Conservation (phyloP, 2,888 invertebrate genomes). For the Andricus curvator region DNA sequence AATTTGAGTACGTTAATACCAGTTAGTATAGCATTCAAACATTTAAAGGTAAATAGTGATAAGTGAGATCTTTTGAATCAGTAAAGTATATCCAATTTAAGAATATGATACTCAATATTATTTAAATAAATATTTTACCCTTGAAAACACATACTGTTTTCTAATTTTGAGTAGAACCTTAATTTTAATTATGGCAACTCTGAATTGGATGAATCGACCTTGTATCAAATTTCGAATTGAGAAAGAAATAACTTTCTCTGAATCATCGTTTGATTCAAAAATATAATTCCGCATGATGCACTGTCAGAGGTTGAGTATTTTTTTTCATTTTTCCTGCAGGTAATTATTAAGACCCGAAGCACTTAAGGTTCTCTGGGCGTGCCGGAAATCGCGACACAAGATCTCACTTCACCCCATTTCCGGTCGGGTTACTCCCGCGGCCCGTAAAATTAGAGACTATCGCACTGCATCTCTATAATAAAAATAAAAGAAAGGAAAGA, state of each 20-base stretch:
- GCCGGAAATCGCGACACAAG: conserved; percentile 58
- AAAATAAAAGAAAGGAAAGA: conserved; percentile 22
- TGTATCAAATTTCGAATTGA: too few relatives aligned
- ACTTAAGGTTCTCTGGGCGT: conserved; percentile 52
- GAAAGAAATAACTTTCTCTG: conserved; percentile 10
- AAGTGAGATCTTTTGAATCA: too few relatives aligned
- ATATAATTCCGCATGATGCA: conserved; percentile 11
- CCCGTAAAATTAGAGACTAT: conserved; percentile 34
- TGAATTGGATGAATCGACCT: too few relatives aligned
- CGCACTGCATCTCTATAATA: conserved; percentile 16
- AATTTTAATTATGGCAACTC: too few relatives aligned
- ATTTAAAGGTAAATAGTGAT: too few relatives aligned
- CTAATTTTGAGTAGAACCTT: too few relatives aligned
- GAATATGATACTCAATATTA: too few relatives aligned
- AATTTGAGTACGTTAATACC: too few relatives aligned
- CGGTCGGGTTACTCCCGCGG: conserved; percentile 44
- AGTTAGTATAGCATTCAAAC: too few relatives aligned
- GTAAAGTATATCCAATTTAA: too few relatives aligned
- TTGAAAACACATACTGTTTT: too few relatives aligned
- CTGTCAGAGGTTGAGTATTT: not conserved
- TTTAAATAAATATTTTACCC: too few relatives aligned
- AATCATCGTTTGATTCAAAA: not conserved
- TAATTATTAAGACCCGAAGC: conserved; percentile 42
- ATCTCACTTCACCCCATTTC: conserved; percentile 58
- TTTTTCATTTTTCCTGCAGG: conserved; percentile 4